Conservation (phyloP, 1,140 invertebrate species). For the Brachionus koreanus region DNA sequence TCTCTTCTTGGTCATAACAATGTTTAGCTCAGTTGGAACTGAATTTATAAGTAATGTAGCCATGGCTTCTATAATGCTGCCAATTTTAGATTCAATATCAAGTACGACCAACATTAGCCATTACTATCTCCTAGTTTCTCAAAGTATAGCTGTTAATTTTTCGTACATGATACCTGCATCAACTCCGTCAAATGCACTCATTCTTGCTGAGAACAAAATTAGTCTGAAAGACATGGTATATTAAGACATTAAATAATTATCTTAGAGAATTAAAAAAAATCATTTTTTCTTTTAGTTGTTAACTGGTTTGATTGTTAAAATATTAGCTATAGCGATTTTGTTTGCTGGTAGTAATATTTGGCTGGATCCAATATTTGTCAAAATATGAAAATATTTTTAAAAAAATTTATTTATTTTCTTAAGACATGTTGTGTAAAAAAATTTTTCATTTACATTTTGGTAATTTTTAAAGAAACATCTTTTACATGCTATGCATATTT, state of each 20-base stretch:
- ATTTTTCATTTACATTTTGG: too few relatives aligned
- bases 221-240: conserved; percentile 33
- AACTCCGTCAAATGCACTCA: conserved; percentile 86
- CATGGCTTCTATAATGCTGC: conserved; percentile 59
- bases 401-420: not conserved
- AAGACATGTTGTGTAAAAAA: too few relatives aligned
- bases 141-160: conserved; percentile 70
- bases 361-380: not conserved
- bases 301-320: not conserved
- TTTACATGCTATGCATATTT: too few relatives aligned
- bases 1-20: not conserved
- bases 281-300: not conserved
- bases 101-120: conserved; percentile 66
- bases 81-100: conserved; percentile 58
- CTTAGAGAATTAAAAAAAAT: not conserved
- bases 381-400: not conserved
- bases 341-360: not conserved
- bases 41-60: conserved; percentile 58
- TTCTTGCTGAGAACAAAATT: conserved; percentile 62
- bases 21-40: conserved; percentile 47
- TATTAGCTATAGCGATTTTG: not conserved
- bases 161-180: conserved; percentile 74
- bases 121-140: conserved; percentile 78
- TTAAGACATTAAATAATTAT: too few relatives aligned
- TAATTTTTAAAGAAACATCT: too few relatives aligned